A percentile compares a stretch with the other conserved stretches of the same genome.
phyloP scores from a whole-genome alignment of 2,888 invertebrate species.

The Lithophane semibrunnea region DNA sequence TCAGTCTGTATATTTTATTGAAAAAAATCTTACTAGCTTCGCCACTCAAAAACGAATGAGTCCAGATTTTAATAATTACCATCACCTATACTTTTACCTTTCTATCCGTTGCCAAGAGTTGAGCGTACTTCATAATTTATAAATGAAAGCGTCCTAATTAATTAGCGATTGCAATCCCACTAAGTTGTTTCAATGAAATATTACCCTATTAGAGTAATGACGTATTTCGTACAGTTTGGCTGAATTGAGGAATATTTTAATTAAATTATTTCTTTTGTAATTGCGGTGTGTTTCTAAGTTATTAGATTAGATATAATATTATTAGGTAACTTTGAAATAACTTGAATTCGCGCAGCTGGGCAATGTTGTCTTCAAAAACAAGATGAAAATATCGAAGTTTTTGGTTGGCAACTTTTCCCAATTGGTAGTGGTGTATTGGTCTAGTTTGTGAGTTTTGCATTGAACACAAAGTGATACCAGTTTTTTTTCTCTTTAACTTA shows the following conservation, averaged over 20 bases:
- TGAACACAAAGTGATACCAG: neutral
- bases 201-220: constrained; percentile 49
- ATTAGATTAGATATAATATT: constrained; percentile 11
- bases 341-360: neutral
- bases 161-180: constrained; percentile 62
- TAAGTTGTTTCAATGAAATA: constrained; percentile 58
- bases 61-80: neutral
- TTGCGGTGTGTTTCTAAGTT: constrained; percentile 43
- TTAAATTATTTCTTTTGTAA: constrained; percentile 40
- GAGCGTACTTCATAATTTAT: constrained; percentile 46
- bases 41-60: neutral
- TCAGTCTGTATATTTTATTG: neutral
- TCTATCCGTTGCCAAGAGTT: neutral
- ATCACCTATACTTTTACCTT: neutral
- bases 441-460: neutral
- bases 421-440: constrained; percentile 1
- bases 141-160: constrained; percentile 60
- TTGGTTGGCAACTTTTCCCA: neutral
- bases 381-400: constrained; percentile 5
- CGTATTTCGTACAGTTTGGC: constrained; percentile 42
- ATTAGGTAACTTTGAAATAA: constrained; percentile 3
- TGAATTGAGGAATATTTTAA: constrained; percentile 44
- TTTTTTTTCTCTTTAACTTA: neutral
- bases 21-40: neutral
- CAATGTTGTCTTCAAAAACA: constrained; percentile 5